A percentile compares a stretch with the other conserved stretches of the same genome.
Evolutionary conservation across 2,797 vertebrate genomes (phyloP).

Genomic region (Tadarida brasiliensis): DNA sequence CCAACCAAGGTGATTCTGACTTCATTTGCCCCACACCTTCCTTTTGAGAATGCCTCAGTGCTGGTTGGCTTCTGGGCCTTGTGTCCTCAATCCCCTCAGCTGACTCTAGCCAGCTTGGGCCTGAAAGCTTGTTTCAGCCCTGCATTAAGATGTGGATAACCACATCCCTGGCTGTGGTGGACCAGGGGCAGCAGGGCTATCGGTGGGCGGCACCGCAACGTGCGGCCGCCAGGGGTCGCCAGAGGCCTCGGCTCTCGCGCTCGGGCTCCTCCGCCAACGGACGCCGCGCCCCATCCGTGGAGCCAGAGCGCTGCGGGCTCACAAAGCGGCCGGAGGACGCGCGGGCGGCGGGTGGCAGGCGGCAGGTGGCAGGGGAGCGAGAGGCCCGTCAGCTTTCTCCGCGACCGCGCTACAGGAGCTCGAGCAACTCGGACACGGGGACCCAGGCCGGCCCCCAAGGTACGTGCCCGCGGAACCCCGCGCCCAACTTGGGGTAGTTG

Average conservation of each 20-base stretch:
- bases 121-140: background rate
- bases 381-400: background rate
- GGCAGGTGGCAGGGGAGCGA: background rate
- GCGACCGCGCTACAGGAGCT: constrained; percentile 39
- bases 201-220: background rate
- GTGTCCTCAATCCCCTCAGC: background rate
- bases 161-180: fast-evolving
- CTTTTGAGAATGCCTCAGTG: background rate
- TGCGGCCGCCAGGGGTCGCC: constrained; percentile 79
- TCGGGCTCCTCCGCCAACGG: constrained; percentile 44
- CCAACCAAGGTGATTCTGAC: background rate
- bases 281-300: constrained; percentile 72
- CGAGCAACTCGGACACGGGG: constrained; percentile 48
- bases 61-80: background rate
- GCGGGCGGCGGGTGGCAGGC: constrained; percentile 42
- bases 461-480: constrained; percentile 71
- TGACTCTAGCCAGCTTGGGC: background rate
- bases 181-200: background rate
- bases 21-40: background rate
- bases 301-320: constrained; percentile 78
- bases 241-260: constrained; percentile 62
- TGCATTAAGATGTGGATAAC: fast-evolving
- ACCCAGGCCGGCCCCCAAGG: constrained; percentile 78
- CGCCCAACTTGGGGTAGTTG: constrained; percentile 72
- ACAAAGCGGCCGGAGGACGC: constrained; percentile 62